Conservation (phyloP, 2,797 vertebrate species). For the Petrocephalus sullivani region DNA sequence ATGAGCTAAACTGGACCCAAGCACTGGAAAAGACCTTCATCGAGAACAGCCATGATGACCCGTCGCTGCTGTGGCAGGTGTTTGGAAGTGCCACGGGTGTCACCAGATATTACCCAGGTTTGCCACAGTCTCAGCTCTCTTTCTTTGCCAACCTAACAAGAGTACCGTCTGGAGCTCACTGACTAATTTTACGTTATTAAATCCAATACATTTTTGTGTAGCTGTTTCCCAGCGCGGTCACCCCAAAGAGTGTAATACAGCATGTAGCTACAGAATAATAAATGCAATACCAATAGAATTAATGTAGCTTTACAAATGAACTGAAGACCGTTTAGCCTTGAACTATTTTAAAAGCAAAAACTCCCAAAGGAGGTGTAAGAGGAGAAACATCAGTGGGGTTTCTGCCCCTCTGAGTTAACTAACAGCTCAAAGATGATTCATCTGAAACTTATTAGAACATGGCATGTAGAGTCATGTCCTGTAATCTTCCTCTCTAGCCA, state of each 20-base stretch:
- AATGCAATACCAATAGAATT: neutral
- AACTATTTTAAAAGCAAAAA: neutral
- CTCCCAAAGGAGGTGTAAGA: neutral
- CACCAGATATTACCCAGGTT: conserved; percentile 87
- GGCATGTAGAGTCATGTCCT: neutral
- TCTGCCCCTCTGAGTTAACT: neutral
- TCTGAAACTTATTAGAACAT: neutral
- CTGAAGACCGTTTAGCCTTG: neutral
- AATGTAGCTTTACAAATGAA: neutral
- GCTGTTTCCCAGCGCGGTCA: neutral
- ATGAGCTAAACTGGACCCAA: conserved; percentile 96
- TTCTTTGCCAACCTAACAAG: neutral
- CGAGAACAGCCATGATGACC: conserved; percentile 85
- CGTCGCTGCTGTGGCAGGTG: conserved; percentile 92
- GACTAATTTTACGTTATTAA: neutral
- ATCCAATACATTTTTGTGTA: neutral
- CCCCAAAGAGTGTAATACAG: neutral
- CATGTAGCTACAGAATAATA: neutral
- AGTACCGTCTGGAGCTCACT: neutral
- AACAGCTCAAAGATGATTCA: neutral
- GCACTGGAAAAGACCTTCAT: conserved; percentile 89
- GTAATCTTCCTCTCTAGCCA: conserved; percentile 57
- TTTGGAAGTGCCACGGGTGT: conserved; percentile 96
- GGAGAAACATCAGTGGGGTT: neutral
- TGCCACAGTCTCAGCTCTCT: neutral